These are phyloP conservation scores for Acleris holmiana DNA, from an alignment of 2,888 invertebrate species.

Conservation along the genomic window DNA sequence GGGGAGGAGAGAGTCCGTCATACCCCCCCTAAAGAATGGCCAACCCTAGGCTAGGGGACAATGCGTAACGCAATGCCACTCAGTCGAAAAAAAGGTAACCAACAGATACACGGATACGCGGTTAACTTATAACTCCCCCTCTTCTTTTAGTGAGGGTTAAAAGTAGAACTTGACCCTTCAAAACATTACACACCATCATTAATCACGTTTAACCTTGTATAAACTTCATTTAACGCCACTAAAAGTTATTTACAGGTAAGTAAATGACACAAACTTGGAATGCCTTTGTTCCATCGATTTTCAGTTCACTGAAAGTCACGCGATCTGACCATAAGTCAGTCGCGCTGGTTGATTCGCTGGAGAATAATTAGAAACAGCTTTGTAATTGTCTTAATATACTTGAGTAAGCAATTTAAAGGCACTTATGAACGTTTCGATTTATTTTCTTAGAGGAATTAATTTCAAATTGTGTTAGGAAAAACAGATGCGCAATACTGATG, in stretches of 20 bases:
- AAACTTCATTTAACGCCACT: constrained; percentile 28
- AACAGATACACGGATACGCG: no score
- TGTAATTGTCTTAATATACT: constrained; percentile 36
- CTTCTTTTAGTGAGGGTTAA: no score
- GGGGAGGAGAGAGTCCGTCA: no score
- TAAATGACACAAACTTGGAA: constrained; percentile 43
- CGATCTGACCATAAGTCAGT: constrained; percentile 49
- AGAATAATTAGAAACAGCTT: constrained; percentile 31
- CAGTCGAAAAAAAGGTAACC: no score
- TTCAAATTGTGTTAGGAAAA: no score
- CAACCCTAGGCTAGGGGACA: no score
- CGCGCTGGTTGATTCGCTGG: constrained; percentile 9
- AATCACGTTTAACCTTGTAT: constrained; percentile 46
- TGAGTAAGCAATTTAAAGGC: constrained; percentile 37
- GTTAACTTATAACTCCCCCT: no score
- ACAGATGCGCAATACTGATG: no score
- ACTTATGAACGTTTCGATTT: constrained; percentile 6
- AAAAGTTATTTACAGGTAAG: constrained; percentile 24
- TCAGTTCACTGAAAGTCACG: constrained; percentile 53
- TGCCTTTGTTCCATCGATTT: constrained; percentile 52
- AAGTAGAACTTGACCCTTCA: neutral
- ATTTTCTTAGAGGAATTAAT: neutral
- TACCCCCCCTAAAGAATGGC: no score
- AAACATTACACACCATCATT: constrained; percentile 3
- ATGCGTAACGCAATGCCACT: no score